phyloP scores from a whole-genome alignment of 2,797 vertebrate species.

The Distichodus sexfasciatus region DNA sequence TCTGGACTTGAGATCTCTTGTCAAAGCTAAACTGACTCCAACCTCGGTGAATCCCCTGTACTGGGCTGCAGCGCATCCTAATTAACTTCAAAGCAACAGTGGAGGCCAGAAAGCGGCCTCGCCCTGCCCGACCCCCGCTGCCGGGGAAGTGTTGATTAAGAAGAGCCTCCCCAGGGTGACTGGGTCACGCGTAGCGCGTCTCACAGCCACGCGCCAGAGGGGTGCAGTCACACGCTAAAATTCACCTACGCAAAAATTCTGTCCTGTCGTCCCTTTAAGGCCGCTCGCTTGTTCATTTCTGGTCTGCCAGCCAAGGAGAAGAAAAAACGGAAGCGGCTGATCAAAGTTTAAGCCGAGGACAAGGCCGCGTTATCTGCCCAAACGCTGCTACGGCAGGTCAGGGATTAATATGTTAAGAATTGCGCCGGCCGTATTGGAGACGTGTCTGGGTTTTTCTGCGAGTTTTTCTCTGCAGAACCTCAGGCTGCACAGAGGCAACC shows the following conservation, averaged over 20 bases:
- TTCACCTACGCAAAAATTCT: neutral
- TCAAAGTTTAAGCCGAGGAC: constrained; percentile 12
- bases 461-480: constrained; percentile 63
- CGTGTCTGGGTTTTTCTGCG: constrained; percentile 32
- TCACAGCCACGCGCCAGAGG: constrained; percentile 33
- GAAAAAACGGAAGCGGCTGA: neutral
- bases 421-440: constrained; percentile 17
- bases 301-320: neutral
- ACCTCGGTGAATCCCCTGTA: constrained; percentile 76
- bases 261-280: constrained; percentile 26
- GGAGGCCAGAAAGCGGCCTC: constrained; percentile 63
- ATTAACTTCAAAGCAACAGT: constrained; percentile 78
- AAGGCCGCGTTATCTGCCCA: constrained; percentile 27
- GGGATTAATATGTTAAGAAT: constrained; percentile 44
- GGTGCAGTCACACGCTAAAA: constrained; percentile 35
- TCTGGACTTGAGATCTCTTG: constrained; percentile 43
- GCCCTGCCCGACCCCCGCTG: constrained; percentile 69
- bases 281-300: constrained; percentile 19
- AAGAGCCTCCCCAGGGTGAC: constrained; percentile 58
- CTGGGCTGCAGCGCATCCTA: constrained; percentile 78
- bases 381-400: constrained; percentile 40
- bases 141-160: constrained; percentile 79
- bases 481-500: constrained; percentile 63
- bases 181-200: constrained; percentile 48
- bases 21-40: constrained; percentile 64